phyloP scores from a whole-genome alignment of 2,888 invertebrate species.

The Andrena camellia region DNA sequence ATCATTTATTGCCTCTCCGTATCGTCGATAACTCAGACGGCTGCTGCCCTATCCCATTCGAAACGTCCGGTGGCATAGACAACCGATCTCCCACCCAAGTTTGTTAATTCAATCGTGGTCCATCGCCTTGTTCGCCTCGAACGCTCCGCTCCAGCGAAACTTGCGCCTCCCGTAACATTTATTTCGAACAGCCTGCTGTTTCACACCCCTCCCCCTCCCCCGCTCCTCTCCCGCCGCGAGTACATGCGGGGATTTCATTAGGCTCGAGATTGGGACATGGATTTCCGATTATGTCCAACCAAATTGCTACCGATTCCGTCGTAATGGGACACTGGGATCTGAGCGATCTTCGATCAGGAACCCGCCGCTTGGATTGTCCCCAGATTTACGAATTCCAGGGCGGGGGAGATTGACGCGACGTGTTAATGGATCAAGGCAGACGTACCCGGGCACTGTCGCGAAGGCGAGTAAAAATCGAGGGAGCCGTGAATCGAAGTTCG shows the following conservation, averaged over 20 bases:
- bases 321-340: conserved; percentile 8
- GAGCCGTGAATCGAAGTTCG: conserved; percentile 50
- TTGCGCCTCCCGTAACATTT: conserved; percentile 17
- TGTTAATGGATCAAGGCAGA: no score
- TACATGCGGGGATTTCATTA: conserved; percentile 38
- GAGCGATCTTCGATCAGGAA: conserved; percentile 3
- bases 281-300: conserved; percentile 40
- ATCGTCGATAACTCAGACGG: conserved; percentile 50
- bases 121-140: conserved; percentile 25
- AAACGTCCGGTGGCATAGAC: conserved; percentile 28
- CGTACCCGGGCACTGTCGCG: background rate
- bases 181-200: conserved; percentile 15
- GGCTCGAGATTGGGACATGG: conserved; percentile 46
- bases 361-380: background rate
- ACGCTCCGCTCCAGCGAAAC: conserved; percentile 25
- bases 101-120: conserved; percentile 46
- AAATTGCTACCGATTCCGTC: conserved; percentile 30
- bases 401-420: no score
- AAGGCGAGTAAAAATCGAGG: background rate
- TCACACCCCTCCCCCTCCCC: background rate
- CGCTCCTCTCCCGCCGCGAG: background rate
- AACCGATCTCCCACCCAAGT: conserved; percentile 27
- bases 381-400: background rate
- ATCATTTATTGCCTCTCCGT: conserved; percentile 62
- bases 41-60: conserved; percentile 44